Percentiles rank a stretch among this genome's conserved stretches.
These are phyloP conservation scores for Spodoptera picta DNA, from an alignment of 2,888 invertebrate species.

Conservation along the genomic window DNA sequence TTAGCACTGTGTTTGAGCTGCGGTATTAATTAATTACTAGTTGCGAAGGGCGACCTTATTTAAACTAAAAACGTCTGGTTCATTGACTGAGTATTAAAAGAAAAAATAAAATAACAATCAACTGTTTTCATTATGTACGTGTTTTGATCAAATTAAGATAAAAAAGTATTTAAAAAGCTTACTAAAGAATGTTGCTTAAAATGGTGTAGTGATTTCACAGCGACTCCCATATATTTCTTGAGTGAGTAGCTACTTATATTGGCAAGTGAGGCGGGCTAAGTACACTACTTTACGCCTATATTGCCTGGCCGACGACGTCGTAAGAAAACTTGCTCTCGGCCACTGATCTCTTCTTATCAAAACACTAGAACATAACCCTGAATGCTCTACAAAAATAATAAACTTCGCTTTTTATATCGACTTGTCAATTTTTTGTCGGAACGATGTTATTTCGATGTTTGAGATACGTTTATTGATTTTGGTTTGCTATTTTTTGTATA, in stretches of 20 bases:
- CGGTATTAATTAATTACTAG: slow-evolving; percentile 11
- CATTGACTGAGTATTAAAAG: slow-evolving; percentile 32
- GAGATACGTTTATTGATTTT: slow-evolving; percentile 51
- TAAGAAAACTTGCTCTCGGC: slow-evolving; percentile 63
- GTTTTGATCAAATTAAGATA: slow-evolving; percentile 53
- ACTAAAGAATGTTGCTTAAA: slow-evolving; percentile 51
- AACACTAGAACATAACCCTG: slow-evolving; percentile 57
- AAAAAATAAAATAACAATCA: slow-evolving; percentile 35
- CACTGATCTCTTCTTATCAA: slow-evolving; percentile 64
- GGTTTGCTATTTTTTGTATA: slow-evolving; percentile 51
- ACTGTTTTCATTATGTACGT: slow-evolving; percentile 31
- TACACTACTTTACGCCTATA: slow-evolving; percentile 66
- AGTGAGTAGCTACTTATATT: slow-evolving; percentile 63
- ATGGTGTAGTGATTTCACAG: slow-evolving; percentile 57
- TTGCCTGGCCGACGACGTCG: slow-evolving; percentile 54
- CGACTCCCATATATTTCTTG: slow-evolving; percentile 55
- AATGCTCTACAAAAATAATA: slow-evolving; percentile 48
- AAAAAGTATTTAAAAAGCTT: slow-evolving; percentile 46
- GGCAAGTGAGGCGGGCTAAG: slow-evolving; percentile 65
- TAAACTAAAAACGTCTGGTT: slow-evolving; percentile 4
- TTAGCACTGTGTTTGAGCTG: background rate
- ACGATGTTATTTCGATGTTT: slow-evolving; percentile 42
- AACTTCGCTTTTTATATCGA: slow-evolving; percentile 48
- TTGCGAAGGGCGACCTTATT: slow-evolving; percentile 9
- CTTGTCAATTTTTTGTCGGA: slow-evolving; percentile 48